A percentile compares a stretch with the other conserved stretches of the same genome.
These are phyloP conservation scores for Andricus curvator DNA, from an alignment of 2,888 invertebrate genomes.

Conservation along the genomic window DNA sequence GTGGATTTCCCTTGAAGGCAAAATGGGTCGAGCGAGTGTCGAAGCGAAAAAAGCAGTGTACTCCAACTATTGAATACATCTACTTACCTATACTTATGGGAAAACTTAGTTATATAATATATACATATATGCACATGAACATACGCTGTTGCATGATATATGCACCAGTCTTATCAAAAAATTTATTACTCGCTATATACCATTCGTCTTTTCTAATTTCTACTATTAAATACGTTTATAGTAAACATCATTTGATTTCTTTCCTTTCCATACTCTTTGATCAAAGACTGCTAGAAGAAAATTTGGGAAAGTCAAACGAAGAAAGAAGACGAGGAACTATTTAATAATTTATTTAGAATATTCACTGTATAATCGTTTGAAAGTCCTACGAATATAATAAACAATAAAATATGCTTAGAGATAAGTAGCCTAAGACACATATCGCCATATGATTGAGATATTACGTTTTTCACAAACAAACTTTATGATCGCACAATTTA, in stretches of 20 bases:
- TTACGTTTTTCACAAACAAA: slow-evolving; percentile 62
- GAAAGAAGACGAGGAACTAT: slow-evolving; percentile 54
- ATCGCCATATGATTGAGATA: slow-evolving; percentile 52
- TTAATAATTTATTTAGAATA: slow-evolving; percentile 65
- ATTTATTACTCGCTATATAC: no score
- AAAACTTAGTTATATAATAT: neutral
- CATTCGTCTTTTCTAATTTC: no score
- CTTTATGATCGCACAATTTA: slow-evolving; percentile 45
- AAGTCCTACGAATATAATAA: slow-evolving; percentile 61
- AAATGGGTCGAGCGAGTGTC: slow-evolving; percentile 35
- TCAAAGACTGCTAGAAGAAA: neutral
- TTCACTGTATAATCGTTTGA: slow-evolving; percentile 61
- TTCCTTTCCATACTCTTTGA: no score
- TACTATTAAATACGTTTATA: no score
- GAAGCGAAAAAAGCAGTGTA: slow-evolving; percentile 33
- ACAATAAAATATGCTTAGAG: slow-evolving; percentile 61
- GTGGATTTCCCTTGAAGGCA: slow-evolving; percentile 31
- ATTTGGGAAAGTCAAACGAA: neutral
- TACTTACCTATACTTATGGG: slow-evolving; percentile 15
- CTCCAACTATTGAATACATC: neutral
- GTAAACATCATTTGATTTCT: no score
- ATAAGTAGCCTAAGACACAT: slow-evolving; percentile 66
- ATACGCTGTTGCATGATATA: neutral
- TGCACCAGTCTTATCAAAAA: neutral
- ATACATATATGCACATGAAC: neutral